Evolutionary conservation across 2,113 vertebrate genomes (phyloP).

Genomic region (Buteo buteo): DNA sequence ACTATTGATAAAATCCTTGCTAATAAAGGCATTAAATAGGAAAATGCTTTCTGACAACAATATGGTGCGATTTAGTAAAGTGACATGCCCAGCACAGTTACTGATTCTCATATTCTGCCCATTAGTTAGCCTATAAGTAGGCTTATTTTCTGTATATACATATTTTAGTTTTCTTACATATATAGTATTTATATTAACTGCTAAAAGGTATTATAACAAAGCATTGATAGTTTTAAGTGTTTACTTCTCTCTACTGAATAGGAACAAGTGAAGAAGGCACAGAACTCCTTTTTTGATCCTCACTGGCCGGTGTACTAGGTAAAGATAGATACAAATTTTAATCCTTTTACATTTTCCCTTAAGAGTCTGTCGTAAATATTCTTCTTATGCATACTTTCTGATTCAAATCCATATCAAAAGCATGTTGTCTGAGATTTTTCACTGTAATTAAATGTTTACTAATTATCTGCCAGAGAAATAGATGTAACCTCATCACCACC

Average conservation of each 20-base stretch:
- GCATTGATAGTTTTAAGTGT: neutral
- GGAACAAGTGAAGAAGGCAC: neutral
- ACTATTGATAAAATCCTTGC: neutral
- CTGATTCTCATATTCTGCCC: neutral
- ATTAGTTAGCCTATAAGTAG: neutral
- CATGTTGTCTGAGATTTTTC: neutral
- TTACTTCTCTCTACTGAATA: neutral
- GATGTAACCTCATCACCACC: neutral
- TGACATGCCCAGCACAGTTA: neutral
- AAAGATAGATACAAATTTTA: neutral
- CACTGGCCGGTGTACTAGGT: neutral
- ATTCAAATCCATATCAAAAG: neutral
- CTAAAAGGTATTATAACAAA: neutral
- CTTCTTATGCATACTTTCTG: neutral
- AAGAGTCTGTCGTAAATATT: neutral
- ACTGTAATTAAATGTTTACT: neutral
- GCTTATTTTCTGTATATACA: neutral
- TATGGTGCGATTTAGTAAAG: neutral
- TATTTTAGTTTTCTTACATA: neutral
- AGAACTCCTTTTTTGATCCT: neutral
- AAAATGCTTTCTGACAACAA: neutral
- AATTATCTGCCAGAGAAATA: neutral
- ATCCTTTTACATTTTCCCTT: neutral
- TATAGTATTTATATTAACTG: neutral
- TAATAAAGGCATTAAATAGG: neutral